Percentiles rank a stretch among this genome's conserved stretches.
Conservation (phyloP, 2,113 vertebrate genomes). For the Trematomus loennbergii region DNA sequence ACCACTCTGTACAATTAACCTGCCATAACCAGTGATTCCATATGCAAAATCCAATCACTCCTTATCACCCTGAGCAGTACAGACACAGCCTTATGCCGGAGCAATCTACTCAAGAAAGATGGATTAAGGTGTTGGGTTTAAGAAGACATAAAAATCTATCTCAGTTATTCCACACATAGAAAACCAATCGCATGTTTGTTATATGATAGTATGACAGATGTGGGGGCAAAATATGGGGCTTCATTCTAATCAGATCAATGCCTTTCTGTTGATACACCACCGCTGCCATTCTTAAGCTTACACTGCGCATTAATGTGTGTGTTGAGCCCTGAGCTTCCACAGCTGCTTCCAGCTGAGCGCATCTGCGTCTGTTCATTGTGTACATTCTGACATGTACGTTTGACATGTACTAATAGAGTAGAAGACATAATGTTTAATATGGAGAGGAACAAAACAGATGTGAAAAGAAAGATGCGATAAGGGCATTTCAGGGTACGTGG, state of each 20-base stretch:
- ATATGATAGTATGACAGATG: slow-evolving; percentile 78
- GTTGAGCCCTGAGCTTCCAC: slow-evolving; percentile 12
- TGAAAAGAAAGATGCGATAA: not conserved
- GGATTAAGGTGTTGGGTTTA: slow-evolving; percentile 56
- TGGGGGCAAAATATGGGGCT: slow-evolving; percentile 49
- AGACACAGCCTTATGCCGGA: slow-evolving; percentile 31
- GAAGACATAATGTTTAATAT: not conserved
- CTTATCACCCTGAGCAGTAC: slow-evolving; percentile 59
- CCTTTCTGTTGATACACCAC: slow-evolving; percentile 23
- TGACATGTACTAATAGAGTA: not conserved
- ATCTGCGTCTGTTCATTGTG: slow-evolving; percentile 32
- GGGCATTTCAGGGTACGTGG: not conserved
- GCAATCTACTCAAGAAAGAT: slow-evolving; percentile 73
- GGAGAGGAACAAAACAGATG: not conserved
- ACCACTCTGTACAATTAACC: slow-evolving; percentile 75
- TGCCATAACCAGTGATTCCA: slow-evolving; percentile 73
- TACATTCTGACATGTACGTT: not conserved
- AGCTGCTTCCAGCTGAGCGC: slow-evolving; percentile 23
- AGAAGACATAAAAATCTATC: slow-evolving; percentile 77
- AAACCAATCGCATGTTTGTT: slow-evolving; percentile 78
- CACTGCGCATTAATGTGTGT: slow-evolving; percentile 27
- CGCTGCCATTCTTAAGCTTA: slow-evolving; percentile 11
- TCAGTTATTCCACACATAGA: slow-evolving; percentile 77
- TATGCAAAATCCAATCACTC: slow-evolving; percentile 75
- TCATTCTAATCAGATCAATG: slow-evolving; percentile 73